Base-by-base conservation (phyloP, 1,140 invertebrate species). In the Drosophila pectinifera region DNA sequence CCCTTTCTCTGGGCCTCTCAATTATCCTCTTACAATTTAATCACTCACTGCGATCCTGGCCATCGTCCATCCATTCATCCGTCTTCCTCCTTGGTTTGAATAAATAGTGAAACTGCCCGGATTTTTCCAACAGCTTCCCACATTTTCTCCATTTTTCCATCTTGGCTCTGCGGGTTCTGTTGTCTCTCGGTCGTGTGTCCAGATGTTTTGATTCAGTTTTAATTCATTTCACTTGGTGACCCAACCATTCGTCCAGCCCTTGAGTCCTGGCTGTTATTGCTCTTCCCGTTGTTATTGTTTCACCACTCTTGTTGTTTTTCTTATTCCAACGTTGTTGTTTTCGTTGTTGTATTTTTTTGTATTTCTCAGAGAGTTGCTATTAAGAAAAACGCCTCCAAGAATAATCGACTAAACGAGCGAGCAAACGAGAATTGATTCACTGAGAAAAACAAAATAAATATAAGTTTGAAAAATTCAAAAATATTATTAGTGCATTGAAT, bases 151-250 rank as follows among this genome's bases (percentile, higher is more conserved):
- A 16, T 42, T 24, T 26, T 28, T 13, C 48, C 5, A 31, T 31
- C 28, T 31, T 31, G 28, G 24, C 36, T 45, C 31, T 31, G 14
- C 48, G 28, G 22, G 36, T 68, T 72, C 56, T 76, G 76, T 84
- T 83, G 80, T 84, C 76, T 84, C 62, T 61, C 53, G 65, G 83
- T 88, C 63, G 63, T 88, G 59, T 80, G 76, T 88, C 83, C 83
- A 88, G 83, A 88, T 88, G 84, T 88, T 88, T 88, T 88, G 83
- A 88, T 88, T 88, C 84, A 88, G 72, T 88, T 88, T 88, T 88
- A 88, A 88, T 88, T 88, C 83, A 88, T 88, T 88, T 88, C 83
- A 88, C 67, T 80, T 64, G 74, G 64, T 59, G 78, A 62, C 82
- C 59, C 73, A 36, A 46, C 46, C 39, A 69, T 26, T 42, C 67